Evolutionary conservation across 2,888 invertebrate genomes (phyloP).

Genomic region (Ennomos quercinarius): DNA sequence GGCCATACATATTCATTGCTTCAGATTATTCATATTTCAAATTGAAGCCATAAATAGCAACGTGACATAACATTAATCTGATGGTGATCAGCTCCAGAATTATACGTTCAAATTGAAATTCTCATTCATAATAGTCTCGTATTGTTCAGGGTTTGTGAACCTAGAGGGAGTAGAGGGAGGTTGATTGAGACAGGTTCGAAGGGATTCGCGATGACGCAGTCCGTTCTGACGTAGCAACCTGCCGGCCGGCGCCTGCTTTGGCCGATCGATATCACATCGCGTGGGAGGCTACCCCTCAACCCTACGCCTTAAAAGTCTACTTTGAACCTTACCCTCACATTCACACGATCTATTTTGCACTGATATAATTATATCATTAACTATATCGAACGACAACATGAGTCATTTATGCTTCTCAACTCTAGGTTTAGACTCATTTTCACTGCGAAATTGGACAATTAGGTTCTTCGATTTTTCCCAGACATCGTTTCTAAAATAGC

Average conservation of each 20-base stretch:
- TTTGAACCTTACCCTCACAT: slow-evolving; percentile 54
- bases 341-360: slow-evolving; percentile 43
- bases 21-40: neutral
- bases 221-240: slow-evolving; percentile 64
- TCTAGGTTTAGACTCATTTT: slow-evolving; percentile 23
- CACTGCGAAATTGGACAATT: neutral
- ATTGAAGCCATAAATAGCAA: slow-evolving; percentile 11
- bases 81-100: slow-evolving; percentile 2
- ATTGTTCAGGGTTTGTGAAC: slow-evolving; percentile 34
- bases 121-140: slow-evolving; percentile 18
- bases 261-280: slow-evolving; percentile 73
- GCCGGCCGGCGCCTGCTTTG: slow-evolving; percentile 65
- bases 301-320: slow-evolving; percentile 50
- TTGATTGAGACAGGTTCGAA: slow-evolving; percentile 51
- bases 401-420: slow-evolving; percentile 27
- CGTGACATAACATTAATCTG: slow-evolving; percentile 5
- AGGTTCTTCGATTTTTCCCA: too few relatives aligned
- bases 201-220: slow-evolving; percentile 74
- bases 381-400: slow-evolving; percentile 25
- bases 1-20: slow-evolving; percentile 2
- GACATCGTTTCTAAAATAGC: too few relatives aligned
- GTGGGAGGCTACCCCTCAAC: slow-evolving; percentile 67
- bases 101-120: slow-evolving; percentile 9
- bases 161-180: slow-evolving; percentile 52
- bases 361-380: slow-evolving; percentile 18